phyloP scores from a whole-genome alignment of 2,797 vertebrate species.

The Hyperoplus immaculatus region DNA sequence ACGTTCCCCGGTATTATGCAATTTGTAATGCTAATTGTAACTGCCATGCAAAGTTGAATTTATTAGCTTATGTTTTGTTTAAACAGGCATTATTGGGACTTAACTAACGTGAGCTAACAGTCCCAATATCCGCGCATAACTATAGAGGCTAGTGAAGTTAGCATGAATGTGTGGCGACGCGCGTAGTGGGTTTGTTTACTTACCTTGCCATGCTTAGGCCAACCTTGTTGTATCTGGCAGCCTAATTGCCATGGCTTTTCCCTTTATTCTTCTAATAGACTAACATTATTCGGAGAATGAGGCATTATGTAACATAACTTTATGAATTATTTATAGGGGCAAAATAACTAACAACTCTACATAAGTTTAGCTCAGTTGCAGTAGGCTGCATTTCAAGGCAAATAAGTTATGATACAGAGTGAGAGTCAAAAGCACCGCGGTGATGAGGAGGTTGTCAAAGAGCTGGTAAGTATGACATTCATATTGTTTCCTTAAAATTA shows the following conservation, averaged over 20 bases:
- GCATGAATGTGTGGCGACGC: constrained; percentile 13
- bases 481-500: not conserved
- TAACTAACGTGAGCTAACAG: not conserved
- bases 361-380: not conserved
- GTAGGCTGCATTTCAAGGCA: not conserved
- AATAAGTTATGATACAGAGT: constrained; percentile 80
- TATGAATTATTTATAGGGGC: not conserved
- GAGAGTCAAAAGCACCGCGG: constrained; percentile 73
- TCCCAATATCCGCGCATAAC: not conserved
- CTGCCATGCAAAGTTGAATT: not conserved
- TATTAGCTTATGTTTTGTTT: not conserved
- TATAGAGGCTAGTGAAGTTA: constrained; percentile 29
- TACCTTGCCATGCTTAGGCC: not conserved
- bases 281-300: not conserved
- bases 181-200: not conserved
- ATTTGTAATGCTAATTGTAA: not conserved
- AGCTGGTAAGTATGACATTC: constrained; percentile 83
- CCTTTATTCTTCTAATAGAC: too few relatives aligned
- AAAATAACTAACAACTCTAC: not conserved
- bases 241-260: not conserved
- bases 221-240: not conserved
- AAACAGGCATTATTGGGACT: not conserved
- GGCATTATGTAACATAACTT: not conserved
- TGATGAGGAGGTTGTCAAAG: constrained; percentile 87
- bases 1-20: not conserved